Conservation (phyloP, 1,140 invertebrate genomes). For the Phthorimaea operculella region DNA sequence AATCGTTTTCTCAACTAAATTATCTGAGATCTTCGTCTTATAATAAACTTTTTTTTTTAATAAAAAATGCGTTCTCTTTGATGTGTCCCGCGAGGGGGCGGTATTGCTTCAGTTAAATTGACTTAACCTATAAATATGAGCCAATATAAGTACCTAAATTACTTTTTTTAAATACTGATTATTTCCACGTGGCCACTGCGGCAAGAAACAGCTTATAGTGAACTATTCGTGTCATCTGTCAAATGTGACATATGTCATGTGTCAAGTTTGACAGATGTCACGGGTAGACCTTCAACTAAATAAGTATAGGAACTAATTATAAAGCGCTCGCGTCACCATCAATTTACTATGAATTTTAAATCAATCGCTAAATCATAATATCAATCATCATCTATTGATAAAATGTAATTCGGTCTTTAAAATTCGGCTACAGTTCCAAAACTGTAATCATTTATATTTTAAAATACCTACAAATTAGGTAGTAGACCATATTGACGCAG, state of each 20-base stretch:
- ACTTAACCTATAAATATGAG: conserved; percentile 37
- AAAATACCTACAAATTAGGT: no score
- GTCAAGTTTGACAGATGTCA: conserved; percentile 19
- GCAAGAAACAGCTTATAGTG: conserved; percentile 8
- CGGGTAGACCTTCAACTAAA: conserved; percentile 18
- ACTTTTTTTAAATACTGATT: conserved; percentile 31
- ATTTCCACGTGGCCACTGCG: conserved; percentile 14
- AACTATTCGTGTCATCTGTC: no score
- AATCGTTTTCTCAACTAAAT: conserved; percentile 48
- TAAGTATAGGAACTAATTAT: conserved; percentile 47
- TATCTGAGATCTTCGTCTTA: conserved; percentile 64
- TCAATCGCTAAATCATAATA: no score
- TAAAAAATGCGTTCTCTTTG: conserved; percentile 43
- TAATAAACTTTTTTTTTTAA: conserved; percentile 30
- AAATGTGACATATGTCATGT: no score
- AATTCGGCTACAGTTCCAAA: no score
- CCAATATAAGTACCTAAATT: conserved; percentile 13
- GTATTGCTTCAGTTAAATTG: conserved; percentile 29
- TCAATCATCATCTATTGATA: no score
- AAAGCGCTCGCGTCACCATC: not conserved
- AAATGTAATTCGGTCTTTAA: no score
- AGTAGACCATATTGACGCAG: no score
- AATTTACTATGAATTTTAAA: not conserved
- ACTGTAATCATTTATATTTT: no score
- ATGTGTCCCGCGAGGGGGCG: conserved; percentile 28